Conservation (phyloP, 2,113 vertebrate genomes). For the Pavo muticus region DNA sequence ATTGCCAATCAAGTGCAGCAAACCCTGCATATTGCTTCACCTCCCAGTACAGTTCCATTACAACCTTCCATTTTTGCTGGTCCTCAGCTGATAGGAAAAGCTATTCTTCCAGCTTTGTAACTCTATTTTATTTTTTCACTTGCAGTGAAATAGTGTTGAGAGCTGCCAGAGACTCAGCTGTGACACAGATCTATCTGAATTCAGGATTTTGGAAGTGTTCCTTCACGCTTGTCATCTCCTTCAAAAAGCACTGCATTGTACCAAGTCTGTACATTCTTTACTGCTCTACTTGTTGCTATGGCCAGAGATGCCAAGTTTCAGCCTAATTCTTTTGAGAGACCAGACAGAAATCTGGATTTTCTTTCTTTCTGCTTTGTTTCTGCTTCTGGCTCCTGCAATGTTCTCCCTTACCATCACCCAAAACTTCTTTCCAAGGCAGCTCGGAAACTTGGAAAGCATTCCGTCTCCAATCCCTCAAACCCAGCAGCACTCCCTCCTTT, state of each 20-base stretch:
- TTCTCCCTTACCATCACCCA: neutral
- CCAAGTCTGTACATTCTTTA: constrained; percentile 58
- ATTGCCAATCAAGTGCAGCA: constrained; percentile 35
- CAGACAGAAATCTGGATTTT: constrained; percentile 34
- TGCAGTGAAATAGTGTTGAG: constrained; percentile 25
- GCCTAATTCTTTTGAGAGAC: neutral
- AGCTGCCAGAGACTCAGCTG: constrained; percentile 39
- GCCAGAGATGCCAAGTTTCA: constrained; percentile 54
- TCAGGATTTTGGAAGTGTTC: constrained; percentile 38
- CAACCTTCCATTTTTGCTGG: neutral
- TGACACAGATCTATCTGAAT: constrained; percentile 29
- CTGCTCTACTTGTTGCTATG: constrained; percentile 63
- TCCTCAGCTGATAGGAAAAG: constrained; percentile 30
- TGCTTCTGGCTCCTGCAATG: neutral
- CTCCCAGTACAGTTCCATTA: neutral
- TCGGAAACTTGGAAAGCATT: neutral
- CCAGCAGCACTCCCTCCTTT: neutral
- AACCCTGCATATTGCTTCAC: constrained; percentile 18
- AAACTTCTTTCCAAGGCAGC: neutral
- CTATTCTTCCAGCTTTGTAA: constrained; percentile 1
- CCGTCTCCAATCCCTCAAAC: neutral
- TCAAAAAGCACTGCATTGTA: constrained; percentile 53
- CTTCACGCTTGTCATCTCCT: constrained; percentile 29
- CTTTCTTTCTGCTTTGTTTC: constrained; percentile 26
- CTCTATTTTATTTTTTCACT: neutral